Evolutionary conservation across 1,140 invertebrate species (phyloP), one percentile per base, ranked within the genome.

Genomic region (Oryzaephilus surinamensis): DNA sequence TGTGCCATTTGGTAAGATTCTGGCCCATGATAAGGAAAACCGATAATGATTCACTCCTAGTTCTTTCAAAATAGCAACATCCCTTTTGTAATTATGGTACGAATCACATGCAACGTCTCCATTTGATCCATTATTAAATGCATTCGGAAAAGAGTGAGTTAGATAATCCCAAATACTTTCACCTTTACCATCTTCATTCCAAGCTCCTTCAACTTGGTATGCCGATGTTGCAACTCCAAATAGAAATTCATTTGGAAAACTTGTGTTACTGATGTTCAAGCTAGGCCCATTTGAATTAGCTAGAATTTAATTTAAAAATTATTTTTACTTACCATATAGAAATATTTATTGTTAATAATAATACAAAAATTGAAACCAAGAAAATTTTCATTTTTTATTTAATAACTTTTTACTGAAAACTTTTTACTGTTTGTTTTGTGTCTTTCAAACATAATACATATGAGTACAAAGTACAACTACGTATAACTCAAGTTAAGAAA

Each of bases 21-120:
- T 46, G 2, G 69, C 38, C 75, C 74, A 78, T 10, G 72, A 71
- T 38, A 79, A 60, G 0, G 74, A 79, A 50, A 76, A 66, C 16
- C 74, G 58, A 30, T 68, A 68, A 32, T 58, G 61, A 29, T 61
- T 46, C 2, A 71, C 66, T 5, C 63, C 63, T 14, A 69, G 46
- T 16, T 56, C 48, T 45, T 68, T 61, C 0, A 71, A 38, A 32
- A 66, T 55, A 15, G 55, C 43, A 2, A 76, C 57, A 45, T 76
- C 73, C 30, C 71, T 60, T 43, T 65, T 63, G 38, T 66, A 71
- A 38, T 66, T 63, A 49, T 75, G 64, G 43, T 76, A 77, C 17
- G 70, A 72, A 52, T 75, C 67, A 30, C 68, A 64, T 19, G 72
- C 71, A 3, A 72, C 46, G 45, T 76, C 70, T 3, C 67, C 73